Percentiles rank a stretch among this genome's conserved stretches.
Conservation (phyloP, 2,888 invertebrate genomes). For the Gerris lacustris region DNA sequence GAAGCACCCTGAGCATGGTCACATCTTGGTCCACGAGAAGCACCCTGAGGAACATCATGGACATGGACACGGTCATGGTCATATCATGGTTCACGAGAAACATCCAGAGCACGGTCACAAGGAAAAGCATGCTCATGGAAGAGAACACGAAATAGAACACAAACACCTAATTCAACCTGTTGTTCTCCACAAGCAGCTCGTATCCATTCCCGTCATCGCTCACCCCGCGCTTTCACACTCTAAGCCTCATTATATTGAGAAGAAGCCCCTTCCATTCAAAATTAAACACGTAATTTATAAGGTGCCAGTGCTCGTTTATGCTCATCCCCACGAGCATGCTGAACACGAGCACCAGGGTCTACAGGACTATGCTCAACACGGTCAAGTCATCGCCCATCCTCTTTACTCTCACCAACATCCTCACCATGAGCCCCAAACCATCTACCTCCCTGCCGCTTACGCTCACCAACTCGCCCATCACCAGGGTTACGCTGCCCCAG, state of each 20-base stretch:
- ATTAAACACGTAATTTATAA: neutral
- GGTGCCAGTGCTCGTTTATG: neutral
- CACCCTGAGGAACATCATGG: neutral
- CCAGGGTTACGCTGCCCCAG: neutral
- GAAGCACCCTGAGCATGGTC: neutral
- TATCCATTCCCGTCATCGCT: neutral
- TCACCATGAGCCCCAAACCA: neutral
- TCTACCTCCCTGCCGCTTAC: neutral
- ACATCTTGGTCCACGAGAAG: neutral
- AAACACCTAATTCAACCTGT: neutral
- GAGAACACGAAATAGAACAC: neutral
- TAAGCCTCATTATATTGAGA: neutral
- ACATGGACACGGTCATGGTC: neutral
- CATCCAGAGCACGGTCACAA: neutral
- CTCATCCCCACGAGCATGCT: neutral
- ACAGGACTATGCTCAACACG: neutral
- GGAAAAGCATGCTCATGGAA: neutral
- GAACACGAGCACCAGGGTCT: neutral
- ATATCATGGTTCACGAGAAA: neutral
- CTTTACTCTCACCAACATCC: neutral
- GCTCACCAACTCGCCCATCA: neutral
- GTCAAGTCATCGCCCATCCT: neutral
- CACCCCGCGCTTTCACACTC: neutral
- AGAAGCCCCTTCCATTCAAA: neutral
- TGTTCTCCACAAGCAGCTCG: neutral